A percentile compares a stretch with the other conserved stretches of the same genome.
Conservation (phyloP, 2,113 vertebrate species). For the Zosterops borbonicus region DNA sequence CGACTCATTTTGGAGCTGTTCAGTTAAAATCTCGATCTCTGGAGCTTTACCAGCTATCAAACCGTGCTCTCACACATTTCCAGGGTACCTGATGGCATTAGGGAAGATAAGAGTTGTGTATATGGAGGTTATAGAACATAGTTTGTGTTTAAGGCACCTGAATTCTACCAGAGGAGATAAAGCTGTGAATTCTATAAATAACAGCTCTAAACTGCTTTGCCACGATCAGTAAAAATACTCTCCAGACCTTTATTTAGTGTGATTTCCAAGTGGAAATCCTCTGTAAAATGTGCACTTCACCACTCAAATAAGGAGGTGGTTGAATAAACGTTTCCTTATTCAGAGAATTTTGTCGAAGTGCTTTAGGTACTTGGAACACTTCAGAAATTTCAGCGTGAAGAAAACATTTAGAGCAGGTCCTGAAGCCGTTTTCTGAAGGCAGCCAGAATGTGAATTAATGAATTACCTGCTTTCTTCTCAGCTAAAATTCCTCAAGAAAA, state of each 20-base stretch:
- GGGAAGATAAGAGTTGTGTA: background rate
- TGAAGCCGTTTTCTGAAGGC: background rate
- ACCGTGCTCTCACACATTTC: background rate
- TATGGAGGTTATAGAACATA: rapidly evolving
- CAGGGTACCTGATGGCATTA: background rate
- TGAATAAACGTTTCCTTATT: background rate
- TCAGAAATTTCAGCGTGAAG: background rate
- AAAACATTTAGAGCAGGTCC: background rate
- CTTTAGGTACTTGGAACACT: background rate
- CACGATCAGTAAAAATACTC: background rate
- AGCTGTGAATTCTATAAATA: too few species aligned
- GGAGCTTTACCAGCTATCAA: background rate
- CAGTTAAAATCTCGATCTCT: background rate
- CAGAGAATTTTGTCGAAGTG: background rate
- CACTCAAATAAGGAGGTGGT: rapidly evolving
- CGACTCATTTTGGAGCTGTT: background rate
- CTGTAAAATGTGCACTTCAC: background rate
- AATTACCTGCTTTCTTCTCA: background rate
- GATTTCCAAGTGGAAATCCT: background rate
- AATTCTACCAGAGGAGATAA: too few species aligned
- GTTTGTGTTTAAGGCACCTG: background rate
- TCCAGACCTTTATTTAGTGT: background rate
- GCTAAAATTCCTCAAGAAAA: background rate
- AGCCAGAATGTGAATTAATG: background rate
- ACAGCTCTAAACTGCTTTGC: too few species aligned